Conservation (phyloP, 2,797 vertebrate species). For the Acipenser transmontanus region DNA sequence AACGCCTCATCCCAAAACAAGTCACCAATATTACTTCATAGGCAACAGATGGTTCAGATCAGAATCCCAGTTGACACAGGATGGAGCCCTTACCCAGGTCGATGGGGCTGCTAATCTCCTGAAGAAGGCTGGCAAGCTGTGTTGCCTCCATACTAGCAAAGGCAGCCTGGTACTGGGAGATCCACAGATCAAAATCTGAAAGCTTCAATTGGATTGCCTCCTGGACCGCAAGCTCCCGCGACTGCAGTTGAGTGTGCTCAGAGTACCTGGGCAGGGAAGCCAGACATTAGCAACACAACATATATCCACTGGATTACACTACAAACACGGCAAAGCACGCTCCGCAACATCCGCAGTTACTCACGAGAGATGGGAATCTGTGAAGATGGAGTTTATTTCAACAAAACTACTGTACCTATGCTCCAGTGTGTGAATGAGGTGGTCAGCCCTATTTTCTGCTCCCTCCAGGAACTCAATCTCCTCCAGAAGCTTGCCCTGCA, state of each 20-base stretch:
- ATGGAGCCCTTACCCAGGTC: conserved; percentile 74
- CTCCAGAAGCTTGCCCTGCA: conserved; percentile 81
- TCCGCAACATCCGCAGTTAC: too few relatives aligned
- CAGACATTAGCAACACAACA: too few relatives aligned
- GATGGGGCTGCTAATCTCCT: conserved; percentile 95
- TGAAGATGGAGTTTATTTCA: too few relatives aligned
- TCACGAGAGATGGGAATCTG: too few relatives aligned
- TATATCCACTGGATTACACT: too few relatives aligned
- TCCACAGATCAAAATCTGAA: conserved; percentile 92
- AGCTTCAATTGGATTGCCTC: conserved; percentile 93
- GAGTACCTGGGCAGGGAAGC: conserved; percentile 68
- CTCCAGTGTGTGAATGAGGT: conserved; percentile 82
- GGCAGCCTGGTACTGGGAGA: conserved; percentile 91
- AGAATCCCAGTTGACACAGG: not conserved
- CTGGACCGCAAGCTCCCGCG: conserved; percentile 85
- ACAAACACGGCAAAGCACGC: too few relatives aligned
- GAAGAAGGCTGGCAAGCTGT: conserved; percentile 88
- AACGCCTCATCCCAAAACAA: too few relatives aligned
- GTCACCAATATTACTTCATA: too few relatives aligned
- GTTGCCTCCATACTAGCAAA: conserved; percentile 90
- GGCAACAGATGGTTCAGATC: too few relatives aligned
- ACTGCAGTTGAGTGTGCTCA: conserved; percentile 91
- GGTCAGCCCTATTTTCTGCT: conserved; percentile 77
- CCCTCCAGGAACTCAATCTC: conserved; percentile 87
- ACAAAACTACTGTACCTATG: conserved; percentile 54